Base-by-base conservation (phyloP, 2,797 vertebrate species). In the Chelon auratus region DNA sequence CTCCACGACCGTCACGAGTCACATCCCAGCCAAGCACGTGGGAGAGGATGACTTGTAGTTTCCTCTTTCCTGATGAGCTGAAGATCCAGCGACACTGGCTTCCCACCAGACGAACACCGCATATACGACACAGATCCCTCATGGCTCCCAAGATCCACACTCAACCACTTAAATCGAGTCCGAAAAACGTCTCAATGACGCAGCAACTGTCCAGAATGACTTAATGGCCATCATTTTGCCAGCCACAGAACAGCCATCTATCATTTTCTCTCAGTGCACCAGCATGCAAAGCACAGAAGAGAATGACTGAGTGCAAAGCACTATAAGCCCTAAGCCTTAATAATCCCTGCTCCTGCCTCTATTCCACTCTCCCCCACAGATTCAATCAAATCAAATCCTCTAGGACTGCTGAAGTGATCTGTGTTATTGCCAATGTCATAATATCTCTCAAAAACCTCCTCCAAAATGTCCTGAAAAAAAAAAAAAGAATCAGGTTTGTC, bases 61-160 rank as follows among this genome's bases (percentile, higher is more conserved):
- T 93, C 78, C 85, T 83, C 57, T 87, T 89, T 13, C 90, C 91
- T 3, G 88, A 84, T 4, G 87, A 77, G 72, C 93, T 92, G 83
- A 95, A 96, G 68, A 96, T 92, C 94, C 94, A 95, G 79, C 92
- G 94, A 72, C 94, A 93, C 67, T 93, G 94, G 69, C 85, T 87
- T 33, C 93, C 95, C 17, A 85, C 88, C 56, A 92, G 80, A 39
- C 89, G 87, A 37, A 82, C 75, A 0, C 88, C 89, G 61, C 95
- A 95, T 40, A 95, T 68, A 14, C 94, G 93, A 71, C 94, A 95
- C 2, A 79, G 87, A 71, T 94, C 94, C 80, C 63, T 89, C 95
- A 94, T 95, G 72, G 75, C 62, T 22, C 56, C 75, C 60, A 47
- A 59, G 72, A 71, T 75, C 51, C 51, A 70, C 36, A 52, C 63